Base-by-base conservation (phyloP, 2,888 invertebrate species). In the Cheilosia vulpina region DNA sequence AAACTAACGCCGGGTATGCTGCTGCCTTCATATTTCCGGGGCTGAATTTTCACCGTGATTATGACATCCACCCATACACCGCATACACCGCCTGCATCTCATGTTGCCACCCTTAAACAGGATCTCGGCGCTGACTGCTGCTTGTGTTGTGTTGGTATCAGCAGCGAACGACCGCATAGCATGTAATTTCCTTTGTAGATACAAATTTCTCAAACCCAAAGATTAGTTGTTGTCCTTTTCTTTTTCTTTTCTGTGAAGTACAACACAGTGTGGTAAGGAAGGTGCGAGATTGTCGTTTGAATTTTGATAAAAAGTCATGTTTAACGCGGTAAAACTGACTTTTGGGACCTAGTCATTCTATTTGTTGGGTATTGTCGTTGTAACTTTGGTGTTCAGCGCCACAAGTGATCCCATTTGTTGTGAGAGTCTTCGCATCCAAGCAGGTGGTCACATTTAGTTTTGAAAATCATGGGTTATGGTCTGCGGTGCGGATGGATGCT, bases 171-270 rank as follows among this genome's bases (percentile, higher is more conserved):
- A 73, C 62, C 72, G 66, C 50, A 71, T 43, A 43, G 66, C 68
- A 79, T 75, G 68, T 83, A 73, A 79, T 83, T 83, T 73, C 62
- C 72, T 78, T 83, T 80, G 80, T 68, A 55, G 69, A 43, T 65
- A 80, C 50, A 57, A 52, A 71, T 69, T 63, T 50, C 68, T 69
- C 24, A 6, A 65, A 57, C 38, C 31, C 47, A 24, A 57, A 38
- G 27, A 69, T 69, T 21, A 21, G 19, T 45, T 58, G 41, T 38
- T 58, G 21, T 41, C 19, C 41, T 21, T 9, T 19, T 27, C 52
- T 50, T 62, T 45, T 53, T 38, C 15, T 38, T 24, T 43, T 19
- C 15, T 19, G 17, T n/a, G 4, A 47, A 17, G 19, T 17, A 1
- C 15, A 19, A 31, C 41, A 68, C 68, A 45, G 68, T 55, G 13